Percentiles rank a stretch among this genome's conserved stretches.
These are phyloP conservation scores for Toxotes chatareus DNA, from an alignment of 2,113 vertebrate species.

Conservation along the genomic window DNA sequence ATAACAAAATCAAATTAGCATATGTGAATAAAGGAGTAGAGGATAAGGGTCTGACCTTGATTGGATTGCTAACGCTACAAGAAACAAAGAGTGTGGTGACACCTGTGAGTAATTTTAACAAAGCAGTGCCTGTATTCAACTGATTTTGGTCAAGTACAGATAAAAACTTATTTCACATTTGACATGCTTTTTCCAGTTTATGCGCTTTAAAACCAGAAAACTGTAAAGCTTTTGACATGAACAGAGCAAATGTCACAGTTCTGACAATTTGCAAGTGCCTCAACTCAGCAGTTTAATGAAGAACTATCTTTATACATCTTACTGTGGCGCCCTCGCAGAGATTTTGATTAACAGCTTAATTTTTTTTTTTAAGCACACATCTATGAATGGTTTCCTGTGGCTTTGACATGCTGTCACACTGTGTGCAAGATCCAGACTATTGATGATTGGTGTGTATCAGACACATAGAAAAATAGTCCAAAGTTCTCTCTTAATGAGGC, in stretches of 20 bases:
- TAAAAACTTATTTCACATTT: neutral
- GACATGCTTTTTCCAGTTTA: neutral
- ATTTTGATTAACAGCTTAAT: neutral
- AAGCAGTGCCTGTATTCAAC: neutral
- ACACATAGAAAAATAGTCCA: constrained; percentile 8
- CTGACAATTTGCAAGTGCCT: neutral
- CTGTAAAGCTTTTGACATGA: neutral
- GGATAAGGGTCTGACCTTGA: constrained; percentile 30
- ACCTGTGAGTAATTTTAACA: neutral
- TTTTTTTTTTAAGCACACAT: neutral
- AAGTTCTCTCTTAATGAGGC: constrained; percentile 51
- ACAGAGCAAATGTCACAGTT: neutral
- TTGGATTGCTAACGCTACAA: constrained; percentile 9
- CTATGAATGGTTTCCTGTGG: constrained; percentile 4
- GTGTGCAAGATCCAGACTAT: neutral
- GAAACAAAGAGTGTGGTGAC: neutral
- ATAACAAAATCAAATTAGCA: constrained; percentile 61
- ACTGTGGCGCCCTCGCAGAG: neutral
- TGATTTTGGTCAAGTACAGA: neutral
- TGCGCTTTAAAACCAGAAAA: neutral
- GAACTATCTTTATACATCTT: neutral
- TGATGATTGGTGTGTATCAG: constrained; percentile 21
- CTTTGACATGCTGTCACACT: constrained; percentile 1
- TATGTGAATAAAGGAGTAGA: constrained; percentile 26
- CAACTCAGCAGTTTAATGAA: neutral